Evolutionary conservation across 53 echinoderm and acorn worm genomes (phyloP), one percentile per base, ranked within the genome.

Genomic region (Patiria pectinifera): DNA sequence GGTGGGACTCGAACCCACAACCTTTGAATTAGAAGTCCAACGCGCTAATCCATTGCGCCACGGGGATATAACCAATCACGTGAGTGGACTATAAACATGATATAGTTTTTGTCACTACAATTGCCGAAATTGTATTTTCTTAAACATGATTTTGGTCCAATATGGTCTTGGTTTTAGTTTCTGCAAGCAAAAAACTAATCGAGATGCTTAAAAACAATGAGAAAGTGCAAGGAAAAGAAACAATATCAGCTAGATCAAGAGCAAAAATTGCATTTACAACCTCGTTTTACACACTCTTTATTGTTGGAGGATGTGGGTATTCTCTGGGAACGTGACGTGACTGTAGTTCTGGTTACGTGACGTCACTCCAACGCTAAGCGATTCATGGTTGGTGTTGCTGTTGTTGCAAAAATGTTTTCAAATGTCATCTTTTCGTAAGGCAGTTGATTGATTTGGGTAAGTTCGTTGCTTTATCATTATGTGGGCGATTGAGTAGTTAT

Each of bases 1-100:
- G 93, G 93, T 93, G 93, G 93, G 93, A 93, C 93, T 93, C 93
- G 93, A 93, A 93, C 93, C 93, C 93, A 93, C 93, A 93, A 93
- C 93, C 93, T 93, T 93, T 93, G 93, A 93, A 93, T 93, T 91
- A 91, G 92, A 91, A 91, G 92, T 91, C 92, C 92, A 91, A 91
- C 85, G 92, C 92, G 92, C 92, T 91, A 91, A 90, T 90, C 90
- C 90, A 90, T 90, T 90, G 90, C 90, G 90, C 90, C 96, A 96
- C 95, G 94, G 96, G 94, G 96, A 96, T 95, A 61, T 75, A 15
- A 11, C 44, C 75, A 11, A 91, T 77, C 89, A 78, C 78, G 35
- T 78, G 63, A 49, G 75, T 22, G 18, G 12, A 82, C 45, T 19
- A 59, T 11, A 72, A 84, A 48, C 0, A 3, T 0, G 79, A 79